Evolutionary conservation across 2,888 invertebrate species (phyloP).

Genomic region (Cheiracanthium punctorium): DNA sequence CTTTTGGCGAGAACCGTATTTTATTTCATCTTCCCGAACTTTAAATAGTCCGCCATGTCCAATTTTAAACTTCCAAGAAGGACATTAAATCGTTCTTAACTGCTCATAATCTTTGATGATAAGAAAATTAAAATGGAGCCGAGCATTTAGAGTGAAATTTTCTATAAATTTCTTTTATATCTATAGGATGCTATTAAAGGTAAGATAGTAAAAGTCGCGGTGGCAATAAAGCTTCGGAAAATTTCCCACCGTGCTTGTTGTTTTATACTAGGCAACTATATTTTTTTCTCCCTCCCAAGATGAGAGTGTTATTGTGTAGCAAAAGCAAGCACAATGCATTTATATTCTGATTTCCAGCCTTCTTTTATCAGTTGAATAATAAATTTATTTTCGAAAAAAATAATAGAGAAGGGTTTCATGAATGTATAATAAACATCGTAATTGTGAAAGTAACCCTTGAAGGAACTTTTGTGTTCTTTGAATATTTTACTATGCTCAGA

Average conservation of each 20-base stretch:
- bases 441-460: too few relatives aligned
- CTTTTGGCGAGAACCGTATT: constrained; percentile 41
- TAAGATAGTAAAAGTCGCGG: not conserved
- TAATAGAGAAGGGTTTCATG: not conserved
- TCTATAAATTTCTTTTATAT: constrained; percentile 9
- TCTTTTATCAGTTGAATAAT: not conserved
- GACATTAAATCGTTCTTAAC: constrained; percentile 65
- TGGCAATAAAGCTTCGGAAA: not conserved
- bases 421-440: too few relatives aligned
- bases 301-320: not conserved
- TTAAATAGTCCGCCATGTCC: constrained; percentile 64
- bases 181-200: constrained; percentile 8
- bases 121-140: constrained; percentile 58
- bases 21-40: constrained; percentile 50
- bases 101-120: constrained; percentile 62
- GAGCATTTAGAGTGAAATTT: constrained; percentile 23
- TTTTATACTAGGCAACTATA: not conserved
- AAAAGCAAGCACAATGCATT: not conserved
- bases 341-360: not conserved
- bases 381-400: not conserved
- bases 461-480: too few relatives aligned
- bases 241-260: not conserved
- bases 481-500: too few relatives aligned
- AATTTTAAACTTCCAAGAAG: constrained; percentile 65
- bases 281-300: too few relatives aligned